Percentiles rank a stretch among this genome's conserved stretches.
These are phyloP conservation scores for Dryococelus australis DNA, from an alignment of 2,888 invertebrate genomes.

Conservation along the genomic window DNA sequence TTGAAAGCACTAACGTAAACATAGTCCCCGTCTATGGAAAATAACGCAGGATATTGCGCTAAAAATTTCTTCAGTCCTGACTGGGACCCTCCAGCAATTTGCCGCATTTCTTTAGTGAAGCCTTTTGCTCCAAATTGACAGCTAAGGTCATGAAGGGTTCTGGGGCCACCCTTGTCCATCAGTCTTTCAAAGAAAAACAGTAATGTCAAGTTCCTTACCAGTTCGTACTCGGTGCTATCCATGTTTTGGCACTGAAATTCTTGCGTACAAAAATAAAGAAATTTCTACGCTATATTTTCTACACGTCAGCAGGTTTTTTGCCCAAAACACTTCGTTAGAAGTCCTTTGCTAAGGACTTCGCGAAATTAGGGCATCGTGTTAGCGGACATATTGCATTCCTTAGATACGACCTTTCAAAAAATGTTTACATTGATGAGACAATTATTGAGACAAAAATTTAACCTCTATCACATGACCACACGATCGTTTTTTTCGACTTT, in stretches of 20 bases:
- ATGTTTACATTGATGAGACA: too few species aligned
- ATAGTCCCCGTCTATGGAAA: conserved; percentile 92
- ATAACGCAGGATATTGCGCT: conserved; percentile 94
- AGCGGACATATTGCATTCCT: conserved; percentile 46
- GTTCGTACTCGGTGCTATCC: conserved; percentile 95
- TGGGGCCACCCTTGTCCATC: conserved; percentile 94
- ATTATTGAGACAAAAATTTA: too few species aligned
- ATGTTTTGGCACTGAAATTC: conserved; percentile 59
- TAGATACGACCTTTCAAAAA: neutral
- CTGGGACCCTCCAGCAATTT: conserved; percentile 94
- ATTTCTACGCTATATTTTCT: neutral
- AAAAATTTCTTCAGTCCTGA: conserved; percentile 97
- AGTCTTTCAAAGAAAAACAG: conserved; percentile 98
- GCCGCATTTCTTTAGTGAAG: conserved; percentile 98
- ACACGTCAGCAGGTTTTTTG: neutral
- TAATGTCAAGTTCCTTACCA: conserved; percentile 92
- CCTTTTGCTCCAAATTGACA: conserved; percentile 99
- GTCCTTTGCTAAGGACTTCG: conserved; percentile 42
- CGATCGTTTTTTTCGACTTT: too few species aligned
- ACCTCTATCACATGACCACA: too few species aligned
- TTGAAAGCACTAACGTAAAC: conserved; percentile 85
- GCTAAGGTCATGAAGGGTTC: conserved; percentile 96
- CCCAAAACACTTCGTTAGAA: conserved; percentile 43
- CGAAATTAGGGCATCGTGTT: conserved; percentile 43
- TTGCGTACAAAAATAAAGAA: neutral